phyloP scores from a whole-genome alignment of 2,797 vertebrate genomes.

The Zalophus californianus region DNA sequence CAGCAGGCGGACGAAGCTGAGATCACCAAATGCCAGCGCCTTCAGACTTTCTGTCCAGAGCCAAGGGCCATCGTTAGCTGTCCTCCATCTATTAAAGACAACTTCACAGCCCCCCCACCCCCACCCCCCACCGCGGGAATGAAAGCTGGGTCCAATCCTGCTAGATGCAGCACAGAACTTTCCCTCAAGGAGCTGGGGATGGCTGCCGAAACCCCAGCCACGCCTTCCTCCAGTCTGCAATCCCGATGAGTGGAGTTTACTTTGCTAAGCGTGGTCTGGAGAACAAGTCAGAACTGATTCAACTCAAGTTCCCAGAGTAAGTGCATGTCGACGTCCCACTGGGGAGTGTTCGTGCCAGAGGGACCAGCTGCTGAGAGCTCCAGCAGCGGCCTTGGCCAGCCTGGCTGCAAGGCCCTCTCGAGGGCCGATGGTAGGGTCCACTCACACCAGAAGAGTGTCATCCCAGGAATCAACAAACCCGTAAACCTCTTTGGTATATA shows the following conservation, averaged over 20 bases:
- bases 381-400: slow-evolving; percentile 51
- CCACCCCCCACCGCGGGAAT: too few species aligned
- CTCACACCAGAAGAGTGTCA: slow-evolving; percentile 70
- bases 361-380: neutral
- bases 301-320: neutral
- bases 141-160: neutral
- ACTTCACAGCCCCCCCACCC: neutral
- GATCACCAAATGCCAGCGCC: neutral
- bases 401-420: accelerated
- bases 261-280: neutral
- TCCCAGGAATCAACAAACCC: slow-evolving; percentile 59
- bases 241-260: neutral
- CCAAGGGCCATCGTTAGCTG: neutral
- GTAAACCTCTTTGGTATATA: slow-evolving; percentile 88
- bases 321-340: accelerated
- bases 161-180: neutral
- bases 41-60: neutral
- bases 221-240: accelerated
- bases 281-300: neutral
- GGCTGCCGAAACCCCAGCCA: neutral
- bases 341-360: neutral
- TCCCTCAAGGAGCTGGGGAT: neutral
- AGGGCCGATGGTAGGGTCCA: neutral
- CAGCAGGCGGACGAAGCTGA: neutral
- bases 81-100: neutral